Percentiles rank a stretch among this genome's conserved stretches.
These are phyloP conservation scores for Heliconius cydno DNA, from an alignment of 2,888 invertebrate genomes.

Conservation along the genomic window DNA sequence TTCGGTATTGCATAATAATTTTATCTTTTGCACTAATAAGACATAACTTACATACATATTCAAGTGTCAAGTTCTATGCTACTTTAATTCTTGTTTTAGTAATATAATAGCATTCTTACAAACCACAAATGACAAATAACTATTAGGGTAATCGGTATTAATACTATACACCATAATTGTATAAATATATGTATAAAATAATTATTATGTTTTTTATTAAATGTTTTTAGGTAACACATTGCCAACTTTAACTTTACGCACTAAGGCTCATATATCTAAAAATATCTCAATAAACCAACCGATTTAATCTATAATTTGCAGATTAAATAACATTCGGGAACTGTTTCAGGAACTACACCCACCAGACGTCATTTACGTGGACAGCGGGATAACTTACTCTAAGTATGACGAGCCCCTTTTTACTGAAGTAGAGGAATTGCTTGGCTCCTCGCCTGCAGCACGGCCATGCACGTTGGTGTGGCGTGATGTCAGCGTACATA, in stretches of 20 bases:
- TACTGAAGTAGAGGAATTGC: conserved; percentile 71
- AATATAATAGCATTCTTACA: neutral
- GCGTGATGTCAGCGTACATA: conserved; percentile 90
- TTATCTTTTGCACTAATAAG: neutral
- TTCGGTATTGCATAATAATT: neutral
- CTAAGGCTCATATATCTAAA: neutral
- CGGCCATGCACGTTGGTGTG: conserved; percentile 90
- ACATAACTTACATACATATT: neutral
- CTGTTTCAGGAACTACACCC: conserved; percentile 59
- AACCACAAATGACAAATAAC: too few relatives aligned
- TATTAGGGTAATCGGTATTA: neutral
- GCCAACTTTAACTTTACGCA: too few relatives aligned
- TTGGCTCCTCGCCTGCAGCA: conserved; percentile 82
- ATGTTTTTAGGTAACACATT: too few relatives aligned
- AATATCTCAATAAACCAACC: neutral
- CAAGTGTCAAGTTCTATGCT: too few relatives aligned
- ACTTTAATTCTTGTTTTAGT: neutral
- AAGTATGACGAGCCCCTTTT: conserved; percentile 63
- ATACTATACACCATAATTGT: neutral
- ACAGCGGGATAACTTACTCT: conserved; percentile 50
- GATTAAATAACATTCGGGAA: conserved; percentile 16
- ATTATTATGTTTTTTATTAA: neutral
- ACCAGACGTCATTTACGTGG: conserved; percentile 54
- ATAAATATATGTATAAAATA: neutral
- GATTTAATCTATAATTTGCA: neutral